Evolutionary conservation across 2,113 vertebrate genomes (phyloP), one percentile per base, ranked within the genome.

Genomic region (Coreoperca whiteheadi): DNA sequence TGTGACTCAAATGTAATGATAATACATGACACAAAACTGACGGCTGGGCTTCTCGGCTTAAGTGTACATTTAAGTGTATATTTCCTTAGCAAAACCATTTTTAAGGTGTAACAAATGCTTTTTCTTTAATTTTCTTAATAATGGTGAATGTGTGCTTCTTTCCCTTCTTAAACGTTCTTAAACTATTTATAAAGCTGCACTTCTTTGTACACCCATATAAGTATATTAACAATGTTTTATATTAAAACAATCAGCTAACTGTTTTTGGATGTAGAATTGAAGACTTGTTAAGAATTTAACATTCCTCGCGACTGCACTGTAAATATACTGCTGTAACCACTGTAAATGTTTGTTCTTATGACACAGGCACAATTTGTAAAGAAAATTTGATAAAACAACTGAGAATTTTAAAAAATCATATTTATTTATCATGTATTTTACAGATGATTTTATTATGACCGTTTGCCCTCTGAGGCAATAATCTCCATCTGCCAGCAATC

Each of bases 221-320:
- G 39, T 76, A 16, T 79, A 65, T 81, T 79, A 87, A 83, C 79
- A 79, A 30, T 94, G 94, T 95, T 95, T 96, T 95, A 95, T 90
- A 94, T 95, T 95, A 95, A 96, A 95, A 95, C 94, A 91, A 91
- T 89, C 78, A 79, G 64, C n/a, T 69, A 50, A 70, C 30, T 67
- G 32, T 50, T 80, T 80, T 60, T 77, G 71, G 56, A 82, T 81
- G 63, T 90, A 88, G 53, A 86, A 70, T 65, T 81, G 41, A 43
- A 76, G 51, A 14, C 50, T 60, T 74, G 37, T 73, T 81, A 1
- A 37, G 46, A 59, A 20, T 28, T 6, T 57, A 16, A 56, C n/a
- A 61, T 51, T 79, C 10, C 51, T 81, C 20, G 54, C 0, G 16
- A 74, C 30, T 9, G 50, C 41, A 48, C 65, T 91, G 79, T 90